phyloP scores from a whole-genome alignment of 1,140 invertebrate genomes.

The Bathynomus jamesi region DNA sequence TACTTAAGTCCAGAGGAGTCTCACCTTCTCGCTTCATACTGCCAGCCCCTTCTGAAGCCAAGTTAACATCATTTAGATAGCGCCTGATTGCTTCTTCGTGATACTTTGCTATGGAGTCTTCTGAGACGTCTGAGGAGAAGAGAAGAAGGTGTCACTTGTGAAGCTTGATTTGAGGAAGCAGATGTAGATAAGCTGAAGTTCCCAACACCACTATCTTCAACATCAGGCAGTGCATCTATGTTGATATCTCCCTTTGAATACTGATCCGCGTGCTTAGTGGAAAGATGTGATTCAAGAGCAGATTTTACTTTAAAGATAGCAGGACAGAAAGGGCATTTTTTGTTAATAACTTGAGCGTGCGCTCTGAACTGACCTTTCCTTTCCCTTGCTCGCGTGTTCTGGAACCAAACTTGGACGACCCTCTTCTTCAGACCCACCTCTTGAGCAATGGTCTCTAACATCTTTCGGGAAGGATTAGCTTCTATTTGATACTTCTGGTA shows the following conservation, averaged over 20 bases:
- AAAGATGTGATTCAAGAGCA: constrained; percentile 84
- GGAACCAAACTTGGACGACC: constrained; percentile 94
- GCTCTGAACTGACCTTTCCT: constrained; percentile 85
- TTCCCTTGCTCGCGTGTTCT: constrained; percentile 80
- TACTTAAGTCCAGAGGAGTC: constrained; percentile 77
- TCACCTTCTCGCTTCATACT: constrained; percentile 49
- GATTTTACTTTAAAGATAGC: constrained; percentile 91
- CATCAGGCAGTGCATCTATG: constrained; percentile 83
- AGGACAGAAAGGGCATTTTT: constrained; percentile 87
- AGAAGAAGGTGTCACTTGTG: constrained; percentile 46
- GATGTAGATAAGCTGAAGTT: constrained; percentile 49
- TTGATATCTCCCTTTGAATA: constrained; percentile 85
- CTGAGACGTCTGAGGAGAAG: constrained; percentile 49
- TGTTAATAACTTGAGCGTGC: constrained; percentile 91
- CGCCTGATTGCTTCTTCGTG: constrained; percentile 87
- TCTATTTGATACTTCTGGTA: constrained; percentile 97
- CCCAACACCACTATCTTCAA: constrained; percentile 54
- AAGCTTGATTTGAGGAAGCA: constrained; percentile 40
- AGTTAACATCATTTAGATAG: constrained; percentile 65
- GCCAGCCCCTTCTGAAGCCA: constrained; percentile 25
- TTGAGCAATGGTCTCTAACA: constrained; percentile 90
- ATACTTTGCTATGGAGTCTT: constrained; percentile 76
- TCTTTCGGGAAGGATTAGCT: constrained; percentile 92
- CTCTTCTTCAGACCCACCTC: constrained; percentile 94
- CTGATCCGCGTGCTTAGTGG: constrained; percentile 86